Conservation (phyloP, 2,888 invertebrate genomes). For the Magallana nippona region DNA sequence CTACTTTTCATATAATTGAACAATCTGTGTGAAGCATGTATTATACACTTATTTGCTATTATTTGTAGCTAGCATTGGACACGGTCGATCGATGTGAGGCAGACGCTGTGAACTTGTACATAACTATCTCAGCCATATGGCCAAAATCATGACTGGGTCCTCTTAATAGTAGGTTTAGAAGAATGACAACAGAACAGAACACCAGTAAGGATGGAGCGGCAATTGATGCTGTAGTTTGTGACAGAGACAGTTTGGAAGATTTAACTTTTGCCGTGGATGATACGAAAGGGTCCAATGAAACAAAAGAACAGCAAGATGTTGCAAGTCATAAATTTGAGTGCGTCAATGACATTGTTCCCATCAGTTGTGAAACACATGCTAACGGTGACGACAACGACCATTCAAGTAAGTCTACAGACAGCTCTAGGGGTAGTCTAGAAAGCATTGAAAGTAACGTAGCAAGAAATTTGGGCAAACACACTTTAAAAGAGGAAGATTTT, state of each 20-base stretch:
- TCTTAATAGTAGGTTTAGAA: not conserved
- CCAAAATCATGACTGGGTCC: not conserved
- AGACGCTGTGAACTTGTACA: not conserved
- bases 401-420: not conserved
- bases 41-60: conserved; percentile 6
- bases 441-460: not conserved
- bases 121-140: not conserved
- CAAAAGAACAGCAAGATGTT: conserved; percentile 27
- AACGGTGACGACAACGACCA: not conserved
- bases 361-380: not conserved
- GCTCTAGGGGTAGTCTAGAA: not conserved
- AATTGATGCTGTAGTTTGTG: not conserved
- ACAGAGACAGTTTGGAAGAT: conserved; percentile 22
- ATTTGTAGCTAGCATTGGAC: not conserved
- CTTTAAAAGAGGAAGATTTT: not conserved
- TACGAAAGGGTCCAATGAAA: not conserved
- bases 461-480: not conserved
- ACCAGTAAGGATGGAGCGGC: not conserved
- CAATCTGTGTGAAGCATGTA: not conserved
- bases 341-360: not conserved
- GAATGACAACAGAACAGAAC: not conserved
- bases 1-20: not conserved
- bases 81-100: not conserved
- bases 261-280: not conserved
- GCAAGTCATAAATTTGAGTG: not conserved